Conservation (phyloP, 1,140 invertebrate genomes). For the Battus philenor region DNA sequence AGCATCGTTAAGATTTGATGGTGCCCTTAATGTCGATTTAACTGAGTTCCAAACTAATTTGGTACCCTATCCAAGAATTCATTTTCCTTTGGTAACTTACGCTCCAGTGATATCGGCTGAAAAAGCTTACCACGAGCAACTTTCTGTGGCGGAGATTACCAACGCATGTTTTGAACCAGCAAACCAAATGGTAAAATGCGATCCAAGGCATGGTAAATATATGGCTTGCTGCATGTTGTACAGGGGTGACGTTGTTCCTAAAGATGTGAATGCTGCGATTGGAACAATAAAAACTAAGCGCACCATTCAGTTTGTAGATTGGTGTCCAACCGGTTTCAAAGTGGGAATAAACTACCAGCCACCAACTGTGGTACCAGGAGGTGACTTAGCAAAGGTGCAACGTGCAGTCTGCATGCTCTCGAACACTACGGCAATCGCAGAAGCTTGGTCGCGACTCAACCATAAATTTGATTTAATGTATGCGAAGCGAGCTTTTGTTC, state of each 20-base stretch:
- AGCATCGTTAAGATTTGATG: conserved; percentile 70
- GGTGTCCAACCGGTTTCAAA: conserved; percentile 92
- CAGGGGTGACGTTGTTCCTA: conserved; percentile 83
- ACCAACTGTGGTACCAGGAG: conserved; percentile 89
- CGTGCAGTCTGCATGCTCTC: conserved; percentile 92
- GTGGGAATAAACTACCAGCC: conserved; percentile 88
- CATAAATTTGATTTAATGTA: conserved; percentile 88
- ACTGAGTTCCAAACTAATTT: conserved; percentile 94
- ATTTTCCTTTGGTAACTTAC: conserved; percentile 91
- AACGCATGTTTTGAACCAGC: conserved; percentile 92
- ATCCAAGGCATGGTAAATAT: conserved; percentile 91
- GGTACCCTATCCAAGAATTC: conserved; percentile 89
- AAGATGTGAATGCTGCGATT: conserved; percentile 91
- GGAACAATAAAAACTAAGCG: conserved; percentile 89
- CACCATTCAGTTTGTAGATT: conserved; percentile 92
- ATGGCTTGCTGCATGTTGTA: conserved; percentile 92
- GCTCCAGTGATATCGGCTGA: conserved; percentile 87
- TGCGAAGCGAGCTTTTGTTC: conserved; percentile 81
- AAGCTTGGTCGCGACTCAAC: conserved; percentile 86
- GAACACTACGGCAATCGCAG: conserved; percentile 89
- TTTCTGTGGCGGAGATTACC: conserved; percentile 90
- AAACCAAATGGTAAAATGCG: conserved; percentile 95
- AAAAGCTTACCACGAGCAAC: conserved; percentile 89
- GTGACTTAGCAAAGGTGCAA: conserved; percentile 86
- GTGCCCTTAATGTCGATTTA: conserved; percentile 86